Evolutionary conservation across 2,113 vertebrate genomes (phyloP).

Genomic region (Nyctereutes procyonoides): DNA sequence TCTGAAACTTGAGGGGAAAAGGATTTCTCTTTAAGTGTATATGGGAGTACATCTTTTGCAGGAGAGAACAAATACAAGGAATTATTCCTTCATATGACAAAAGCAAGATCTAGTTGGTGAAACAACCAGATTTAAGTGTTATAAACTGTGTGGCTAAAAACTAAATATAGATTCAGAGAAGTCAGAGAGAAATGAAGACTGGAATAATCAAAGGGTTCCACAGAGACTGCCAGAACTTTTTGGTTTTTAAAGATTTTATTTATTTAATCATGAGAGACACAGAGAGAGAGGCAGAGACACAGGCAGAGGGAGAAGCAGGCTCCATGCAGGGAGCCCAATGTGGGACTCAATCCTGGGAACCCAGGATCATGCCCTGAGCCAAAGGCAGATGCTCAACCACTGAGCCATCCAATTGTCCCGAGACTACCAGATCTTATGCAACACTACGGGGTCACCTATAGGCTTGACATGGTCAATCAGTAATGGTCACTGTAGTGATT

Average conservation of each 20-base stretch:
- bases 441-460: not conserved
- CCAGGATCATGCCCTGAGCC: too few species aligned
- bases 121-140: not conserved
- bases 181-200: not conserved
- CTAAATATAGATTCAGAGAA: not conserved
- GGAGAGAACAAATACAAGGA: not conserved
- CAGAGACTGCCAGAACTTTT: not conserved
- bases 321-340: too few species aligned
- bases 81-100: not conserved
- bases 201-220: not conserved
- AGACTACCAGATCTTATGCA: not conserved
- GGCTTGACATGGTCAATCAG: not conserved
- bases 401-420: not conserved
- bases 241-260: too few species aligned
- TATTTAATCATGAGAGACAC: too few species aligned
- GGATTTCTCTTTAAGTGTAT: not conserved
- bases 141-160: conserved; percentile 20
- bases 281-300: too few species aligned
- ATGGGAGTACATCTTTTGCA: not conserved
- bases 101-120: not conserved
- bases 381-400: too few species aligned
- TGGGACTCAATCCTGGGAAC: too few species aligned
- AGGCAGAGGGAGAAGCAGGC: too few species aligned
- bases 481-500: not conserved
- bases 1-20: not conserved